These are phyloP conservation scores for Dipodomys spectabilis DNA, from an alignment of 2,113 vertebrate genomes.

Conservation along the genomic window DNA sequence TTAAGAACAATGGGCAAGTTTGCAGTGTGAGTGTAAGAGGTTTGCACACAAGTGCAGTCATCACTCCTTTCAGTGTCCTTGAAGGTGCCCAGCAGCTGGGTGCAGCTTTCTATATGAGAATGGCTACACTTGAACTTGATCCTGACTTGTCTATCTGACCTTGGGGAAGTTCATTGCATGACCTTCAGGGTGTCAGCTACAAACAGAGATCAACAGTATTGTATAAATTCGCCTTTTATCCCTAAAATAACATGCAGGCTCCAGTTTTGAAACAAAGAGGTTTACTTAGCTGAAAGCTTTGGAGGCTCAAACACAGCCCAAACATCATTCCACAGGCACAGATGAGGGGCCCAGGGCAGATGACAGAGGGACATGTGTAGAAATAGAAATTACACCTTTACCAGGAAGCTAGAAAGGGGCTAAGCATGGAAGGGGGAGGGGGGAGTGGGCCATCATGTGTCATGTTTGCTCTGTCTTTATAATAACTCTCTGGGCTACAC, in stretches of 20 bases:
- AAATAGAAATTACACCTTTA: not conserved
- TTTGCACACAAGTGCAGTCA: accelerated
- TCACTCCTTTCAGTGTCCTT: accelerated
- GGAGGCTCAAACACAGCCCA: no score
- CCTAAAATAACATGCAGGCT: not conserved
- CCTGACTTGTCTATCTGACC: accelerated
- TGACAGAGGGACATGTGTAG: not conserved
- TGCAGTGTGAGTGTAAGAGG: accelerated
- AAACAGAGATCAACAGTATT: not conserved
- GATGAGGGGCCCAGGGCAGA: not conserved
- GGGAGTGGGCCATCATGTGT: no score
- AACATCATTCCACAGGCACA: no score
- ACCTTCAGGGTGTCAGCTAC: not conserved
- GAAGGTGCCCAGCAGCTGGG: not conserved
- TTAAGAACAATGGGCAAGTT: not conserved
- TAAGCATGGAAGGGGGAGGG: no score
- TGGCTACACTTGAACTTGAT: not conserved
- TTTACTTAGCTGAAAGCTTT: not conserved
- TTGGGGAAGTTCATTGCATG: accelerated
- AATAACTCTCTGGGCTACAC: no score
- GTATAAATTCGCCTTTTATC: no score
- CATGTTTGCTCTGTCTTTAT: no score
- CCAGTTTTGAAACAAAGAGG: not conserved
- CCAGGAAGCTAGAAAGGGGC: not conserved
- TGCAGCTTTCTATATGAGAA: no score